phyloP scores from a whole-genome alignment of 2,888 invertebrate genomes.

The Stenotaenia linearis region DNA sequence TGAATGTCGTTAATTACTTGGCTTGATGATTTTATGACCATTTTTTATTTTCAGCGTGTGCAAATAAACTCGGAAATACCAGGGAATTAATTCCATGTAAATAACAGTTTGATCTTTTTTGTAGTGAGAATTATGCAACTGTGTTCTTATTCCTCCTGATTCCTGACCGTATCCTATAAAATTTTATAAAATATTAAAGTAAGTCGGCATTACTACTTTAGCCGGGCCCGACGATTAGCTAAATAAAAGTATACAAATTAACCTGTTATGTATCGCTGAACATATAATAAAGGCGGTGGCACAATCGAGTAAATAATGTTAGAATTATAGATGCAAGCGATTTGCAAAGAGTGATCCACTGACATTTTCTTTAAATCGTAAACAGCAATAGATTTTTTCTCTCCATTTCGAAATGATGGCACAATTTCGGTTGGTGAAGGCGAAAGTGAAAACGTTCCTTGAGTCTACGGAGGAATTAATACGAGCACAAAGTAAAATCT shows the following conservation, averaged over 20 bases:
- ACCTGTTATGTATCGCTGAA: constrained; percentile 4
- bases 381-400: not conserved
- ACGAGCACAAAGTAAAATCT: no score
- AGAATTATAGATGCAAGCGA: not conserved
- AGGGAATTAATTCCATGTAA: constrained; percentile 72
- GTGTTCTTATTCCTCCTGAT: constrained; percentile 79
- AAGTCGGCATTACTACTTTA: no score
- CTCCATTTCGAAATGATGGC: constrained; percentile 27
- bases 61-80: constrained; percentile 63
- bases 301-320: not conserved
- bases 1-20: constrained; percentile 27
- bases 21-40: constrained; percentile 26
- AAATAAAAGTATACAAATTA: no score
- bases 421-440: not conserved
- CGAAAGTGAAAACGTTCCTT: not conserved
- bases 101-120: constrained; percentile 60
- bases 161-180: constrained; percentile 78
- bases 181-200: no score
- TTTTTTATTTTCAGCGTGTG: constrained; percentile 67
- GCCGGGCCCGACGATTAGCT: no score
- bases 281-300: not conserved
- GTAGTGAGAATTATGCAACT: constrained; percentile 69
- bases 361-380: not conserved
- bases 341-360: not conserved
- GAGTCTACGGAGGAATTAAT: no score